A percentile compares a stretch with the other conserved stretches of the same genome.
phyloP scores from a whole-genome alignment of 2,797 vertebrate species.

The Xenops minutus region DNA sequence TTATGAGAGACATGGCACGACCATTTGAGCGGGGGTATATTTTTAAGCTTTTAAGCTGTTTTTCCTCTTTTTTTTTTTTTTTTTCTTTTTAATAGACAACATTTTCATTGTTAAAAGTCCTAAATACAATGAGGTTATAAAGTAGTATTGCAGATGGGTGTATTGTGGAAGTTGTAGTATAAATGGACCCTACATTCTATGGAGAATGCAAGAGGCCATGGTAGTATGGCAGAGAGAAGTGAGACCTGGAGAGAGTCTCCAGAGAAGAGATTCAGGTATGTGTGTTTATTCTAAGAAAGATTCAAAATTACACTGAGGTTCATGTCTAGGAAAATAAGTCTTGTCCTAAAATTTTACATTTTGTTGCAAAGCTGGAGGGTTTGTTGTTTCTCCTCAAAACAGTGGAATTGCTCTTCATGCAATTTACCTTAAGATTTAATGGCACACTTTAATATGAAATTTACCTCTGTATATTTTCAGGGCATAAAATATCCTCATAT shows the following conservation, averaged over 20 bases:
- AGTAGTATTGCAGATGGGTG: neutral
- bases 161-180: accelerated
- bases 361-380: neutral
- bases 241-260: neutral
- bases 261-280: neutral
- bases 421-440: neutral
- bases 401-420: neutral
- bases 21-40: neutral
- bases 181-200: neutral
- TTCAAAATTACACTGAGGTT: neutral
- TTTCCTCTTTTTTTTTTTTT: neutral
- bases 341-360: neutral
- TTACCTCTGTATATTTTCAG: neutral
- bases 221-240: neutral
- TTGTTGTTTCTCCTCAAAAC: neutral
- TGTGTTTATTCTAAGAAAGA: neutral
- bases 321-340: neutral
- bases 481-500: neutral
- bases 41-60: neutral
- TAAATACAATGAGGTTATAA: neutral
- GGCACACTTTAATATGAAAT: neutral
- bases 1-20: neutral
- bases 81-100: neutral
- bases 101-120: neutral
- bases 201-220: neutral